Percentiles rank a stretch among this genome's conserved stretches.
These are phyloP conservation scores for Sebastes matsubarae DNA, from an alignment of 2,797 vertebrate species.

Conservation along the genomic window DNA sequence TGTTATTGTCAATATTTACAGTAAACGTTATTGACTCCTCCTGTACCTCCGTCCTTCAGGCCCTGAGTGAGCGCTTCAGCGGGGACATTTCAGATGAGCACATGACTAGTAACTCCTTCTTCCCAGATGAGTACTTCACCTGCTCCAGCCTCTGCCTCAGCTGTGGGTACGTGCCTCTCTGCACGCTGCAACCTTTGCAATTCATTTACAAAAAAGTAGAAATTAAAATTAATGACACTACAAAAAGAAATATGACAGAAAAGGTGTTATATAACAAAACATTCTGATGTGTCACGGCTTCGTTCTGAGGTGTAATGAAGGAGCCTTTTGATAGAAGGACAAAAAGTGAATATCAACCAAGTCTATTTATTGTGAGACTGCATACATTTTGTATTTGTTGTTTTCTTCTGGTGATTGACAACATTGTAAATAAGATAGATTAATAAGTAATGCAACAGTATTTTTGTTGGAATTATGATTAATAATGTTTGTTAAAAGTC, in stretches of 20 bases:
- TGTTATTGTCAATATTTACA: neutral
- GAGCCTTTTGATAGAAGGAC: neutral
- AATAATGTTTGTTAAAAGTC: neutral
- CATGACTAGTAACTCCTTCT: conserved; percentile 95
- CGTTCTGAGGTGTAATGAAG: no score
- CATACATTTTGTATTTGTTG: neutral
- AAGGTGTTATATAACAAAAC: neutral
- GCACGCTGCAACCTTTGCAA: neutral
- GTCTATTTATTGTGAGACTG: neutral
- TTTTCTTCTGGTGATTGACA: neutral
- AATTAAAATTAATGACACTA: neutral
- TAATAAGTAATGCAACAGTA: neutral
- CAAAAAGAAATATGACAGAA: neutral
- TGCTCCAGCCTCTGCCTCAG: conserved; percentile 96
- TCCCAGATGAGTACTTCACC: conserved; percentile 98
- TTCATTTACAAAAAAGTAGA: neutral
- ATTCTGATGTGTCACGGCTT: neutral
- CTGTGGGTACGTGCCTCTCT: conserved; percentile 89
- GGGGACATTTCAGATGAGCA: conserved; percentile 96
- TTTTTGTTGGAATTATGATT: neutral
- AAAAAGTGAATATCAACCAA: neutral
- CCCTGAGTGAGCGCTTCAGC: conserved; percentile 96
- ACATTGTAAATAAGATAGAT: neutral
- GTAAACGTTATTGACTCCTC: neutral
- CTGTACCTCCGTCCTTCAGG: conserved; percentile 75